These are phyloP conservation scores for Phycodurus eques DNA, from an alignment of 2,113 vertebrate genomes.

Conservation along the genomic window DNA sequence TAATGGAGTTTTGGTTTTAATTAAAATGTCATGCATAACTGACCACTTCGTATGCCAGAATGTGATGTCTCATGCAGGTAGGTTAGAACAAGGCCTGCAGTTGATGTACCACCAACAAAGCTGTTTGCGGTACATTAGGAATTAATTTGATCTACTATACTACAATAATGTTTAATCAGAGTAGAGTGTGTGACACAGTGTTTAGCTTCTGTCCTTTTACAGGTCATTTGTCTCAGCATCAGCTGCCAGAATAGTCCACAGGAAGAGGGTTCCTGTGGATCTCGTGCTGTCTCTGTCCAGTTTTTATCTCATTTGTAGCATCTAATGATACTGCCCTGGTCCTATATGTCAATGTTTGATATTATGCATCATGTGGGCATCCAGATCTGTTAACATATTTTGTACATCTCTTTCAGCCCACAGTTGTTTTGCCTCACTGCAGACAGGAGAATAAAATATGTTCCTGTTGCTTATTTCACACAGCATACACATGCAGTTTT, in stretches of 20 bases:
- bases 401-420: neutral
- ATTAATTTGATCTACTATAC: neutral
- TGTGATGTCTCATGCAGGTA: constrained; percentile 23
- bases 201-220: constrained; percentile 35
- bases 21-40: constrained; percentile 50
- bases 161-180: neutral
- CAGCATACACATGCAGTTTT: constrained; percentile 13
- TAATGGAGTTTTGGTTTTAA: constrained; percentile 47
- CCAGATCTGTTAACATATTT: constrained; percentile 4
- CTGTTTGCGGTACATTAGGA: neutral
- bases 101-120: constrained; percentile 3
- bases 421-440: constrained; percentile 13
- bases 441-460: constrained; percentile 7
- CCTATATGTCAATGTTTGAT: constrained; percentile 5
- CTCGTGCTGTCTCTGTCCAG: constrained; percentile 14
- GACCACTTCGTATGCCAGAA: constrained; percentile 11
- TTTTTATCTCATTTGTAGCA: constrained; percentile 12
- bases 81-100: constrained; percentile 3
- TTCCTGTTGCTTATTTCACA: constrained; percentile 9
- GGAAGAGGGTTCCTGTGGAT: constrained; percentile 40
- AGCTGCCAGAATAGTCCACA: constrained; percentile 32
- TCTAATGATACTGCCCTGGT: constrained; percentile 16
- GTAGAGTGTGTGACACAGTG: constrained; percentile 24
- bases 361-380: neutral
- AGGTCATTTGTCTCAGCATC: constrained; percentile 43